Evolutionary conservation across 2,888 invertebrate genomes (phyloP), one percentile per base, ranked within the genome.

Genomic region (Oscheius onirici): DNA sequence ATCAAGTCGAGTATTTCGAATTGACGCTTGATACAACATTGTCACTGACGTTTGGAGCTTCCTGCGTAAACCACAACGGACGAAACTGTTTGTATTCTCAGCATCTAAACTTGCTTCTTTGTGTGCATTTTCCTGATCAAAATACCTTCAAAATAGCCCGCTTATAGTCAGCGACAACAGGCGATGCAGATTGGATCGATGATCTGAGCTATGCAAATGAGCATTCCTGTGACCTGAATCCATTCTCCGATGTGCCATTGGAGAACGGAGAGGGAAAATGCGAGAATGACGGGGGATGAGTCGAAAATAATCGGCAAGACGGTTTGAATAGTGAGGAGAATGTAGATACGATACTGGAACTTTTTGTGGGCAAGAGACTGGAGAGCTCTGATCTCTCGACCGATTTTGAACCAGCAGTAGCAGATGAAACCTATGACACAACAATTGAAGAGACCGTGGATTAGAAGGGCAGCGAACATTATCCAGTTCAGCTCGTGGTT

Each of bases 341-440:
- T 26, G n/a, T 55, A 55, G 55, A 55, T 55, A 11, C 28, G 55
- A 26, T 55, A 55, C 26, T 55, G 55, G 55, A 55, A 55, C 2
- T 26, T 55, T 26, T 28, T 55, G 26, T 55, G 55, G n/a, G 24
- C n/a, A 2, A 55, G 11, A 11, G 55, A 55, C 26, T 55, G 26
- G n/a, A 55, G 26, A 24, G 28, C 28, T 10, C n/a, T 20, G 28
- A 55, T 55, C n/a, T 55, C 28, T 11, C n/a, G n/a, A 13, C 55
- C 28, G 28, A 55, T 55, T 15, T 2, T 24, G 28, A 24, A 28
- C 55, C 55, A 55, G 28, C 55, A 55, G n/a, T 55, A 55, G 13
- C 26, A 24, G 28, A 55, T 55, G n/a, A 55, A 55, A 26, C 55
- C 11, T n/a, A 55, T 55, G 11, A 55, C n/a, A 8, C 22, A 26